Evolutionary conservation across 2,888 invertebrate genomes (phyloP).

Genomic region (Cordilura impudica): DNA sequence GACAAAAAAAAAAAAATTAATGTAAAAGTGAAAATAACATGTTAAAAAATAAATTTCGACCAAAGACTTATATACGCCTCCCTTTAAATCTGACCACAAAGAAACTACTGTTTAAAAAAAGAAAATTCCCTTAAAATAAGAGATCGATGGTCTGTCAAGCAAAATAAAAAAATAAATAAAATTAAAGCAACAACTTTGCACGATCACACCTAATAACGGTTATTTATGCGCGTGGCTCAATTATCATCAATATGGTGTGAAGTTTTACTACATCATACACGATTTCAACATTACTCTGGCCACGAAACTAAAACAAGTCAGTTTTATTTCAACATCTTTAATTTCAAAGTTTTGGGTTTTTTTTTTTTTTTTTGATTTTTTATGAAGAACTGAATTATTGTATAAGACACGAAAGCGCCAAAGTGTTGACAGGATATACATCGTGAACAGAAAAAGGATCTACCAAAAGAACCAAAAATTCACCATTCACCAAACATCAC

Average conservation of each 20-base stretch:
- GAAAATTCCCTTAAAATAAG: constrained; percentile 44
- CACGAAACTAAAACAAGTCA: constrained; percentile 3
- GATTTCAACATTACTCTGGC: neutral
- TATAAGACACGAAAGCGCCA: constrained; percentile 55
- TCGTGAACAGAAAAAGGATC: constrained; percentile 46
- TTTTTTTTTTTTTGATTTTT: constrained; percentile 56
- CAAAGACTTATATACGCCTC: constrained; percentile 18
- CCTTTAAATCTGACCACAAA: constrained; percentile 15
- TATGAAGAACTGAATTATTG: constrained; percentile 9
- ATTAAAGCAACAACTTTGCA: constrained; percentile 66
- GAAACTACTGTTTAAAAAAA: constrained; percentile 46
- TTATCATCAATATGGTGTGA: constrained; percentile 69
- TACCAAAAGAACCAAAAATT: neutral
- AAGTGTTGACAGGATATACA: constrained; percentile 66
- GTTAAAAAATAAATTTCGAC: constrained; percentile 46
- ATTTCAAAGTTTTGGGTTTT: constrained; percentile 28
- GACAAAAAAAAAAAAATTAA: too few species aligned
- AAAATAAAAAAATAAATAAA: constrained; percentile 25
- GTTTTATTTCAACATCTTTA: constrained; percentile 9
- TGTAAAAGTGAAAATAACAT: constrained; percentile 62
- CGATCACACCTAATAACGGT: constrained; percentile 76
- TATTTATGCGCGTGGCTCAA: constrained; percentile 74
- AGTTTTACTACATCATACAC: constrained; percentile 31
- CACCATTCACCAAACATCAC: constrained; percentile 51
- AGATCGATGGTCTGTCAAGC: constrained; percentile 43